phyloP scores from a whole-genome alignment of 2,113 vertebrate species.

The Parus major region DNA sequence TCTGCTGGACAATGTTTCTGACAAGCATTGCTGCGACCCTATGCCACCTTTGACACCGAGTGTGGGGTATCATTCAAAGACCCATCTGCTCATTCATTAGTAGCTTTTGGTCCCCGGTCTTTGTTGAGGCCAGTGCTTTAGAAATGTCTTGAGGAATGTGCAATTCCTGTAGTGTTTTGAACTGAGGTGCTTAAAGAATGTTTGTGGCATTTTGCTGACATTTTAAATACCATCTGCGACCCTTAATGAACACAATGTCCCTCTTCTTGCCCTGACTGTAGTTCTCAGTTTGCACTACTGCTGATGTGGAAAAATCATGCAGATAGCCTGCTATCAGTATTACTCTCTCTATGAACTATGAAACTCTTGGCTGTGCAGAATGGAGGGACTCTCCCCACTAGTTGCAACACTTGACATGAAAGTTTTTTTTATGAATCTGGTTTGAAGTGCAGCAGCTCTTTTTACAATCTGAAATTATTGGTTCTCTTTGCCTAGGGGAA shows the following conservation, averaged over 20 bases:
- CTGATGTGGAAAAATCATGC: background rate
- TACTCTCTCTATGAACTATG: background rate
- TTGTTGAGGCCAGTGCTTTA: background rate
- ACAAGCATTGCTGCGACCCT: background rate
- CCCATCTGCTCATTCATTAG: background rate
- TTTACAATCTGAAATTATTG: background rate
- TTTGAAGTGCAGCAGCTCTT: background rate
- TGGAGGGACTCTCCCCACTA: background rate
- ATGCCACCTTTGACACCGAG: background rate
- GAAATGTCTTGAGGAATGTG: background rate
- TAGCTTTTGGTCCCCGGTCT: background rate
- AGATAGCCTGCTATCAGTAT: background rate
- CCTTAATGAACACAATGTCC: background rate
- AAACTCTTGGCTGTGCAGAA: background rate
- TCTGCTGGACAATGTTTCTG: background rate
- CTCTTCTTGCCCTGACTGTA: background rate
- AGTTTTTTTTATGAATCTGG: background rate
- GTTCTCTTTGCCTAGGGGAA: background rate
- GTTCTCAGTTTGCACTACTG: background rate
- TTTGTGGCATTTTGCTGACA: background rate
- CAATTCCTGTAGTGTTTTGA: background rate
- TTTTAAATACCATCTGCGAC: background rate
- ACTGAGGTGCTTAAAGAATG: background rate
- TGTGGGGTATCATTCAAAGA: background rate
- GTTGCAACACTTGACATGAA: background rate